These are phyloP conservation scores for Halictus ligatus DNA, from an alignment of 2,888 invertebrate species.

Conservation along the genomic window DNA sequence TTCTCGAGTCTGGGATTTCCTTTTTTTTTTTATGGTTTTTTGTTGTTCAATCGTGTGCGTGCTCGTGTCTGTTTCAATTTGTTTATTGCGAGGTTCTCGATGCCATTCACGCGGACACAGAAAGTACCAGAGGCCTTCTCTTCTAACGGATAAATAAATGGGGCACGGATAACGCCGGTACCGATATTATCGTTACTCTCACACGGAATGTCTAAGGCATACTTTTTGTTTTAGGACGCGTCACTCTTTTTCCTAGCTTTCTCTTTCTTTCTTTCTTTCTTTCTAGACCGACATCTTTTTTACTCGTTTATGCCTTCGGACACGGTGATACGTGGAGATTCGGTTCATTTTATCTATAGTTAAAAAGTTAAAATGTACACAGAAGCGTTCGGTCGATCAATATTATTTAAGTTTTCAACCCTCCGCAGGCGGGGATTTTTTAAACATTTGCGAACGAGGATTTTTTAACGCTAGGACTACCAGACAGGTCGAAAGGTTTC, in stretches of 20 bases:
- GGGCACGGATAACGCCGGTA: conserved; percentile 26
- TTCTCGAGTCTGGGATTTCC: neutral
- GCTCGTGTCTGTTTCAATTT: neutral
- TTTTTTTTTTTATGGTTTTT: neutral
- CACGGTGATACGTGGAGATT: conserved; percentile 43
- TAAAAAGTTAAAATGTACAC: neutral
- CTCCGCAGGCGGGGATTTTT: too few species aligned
- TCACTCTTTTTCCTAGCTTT: conserved; percentile 7
- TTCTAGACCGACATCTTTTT: neutral
- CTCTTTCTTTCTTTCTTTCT: neutral
- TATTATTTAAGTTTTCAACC: too few species aligned
- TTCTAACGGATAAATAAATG: conserved; percentile 34
- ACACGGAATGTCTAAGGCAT: conserved; percentile 69
- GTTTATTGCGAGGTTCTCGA: conserved; percentile 69
- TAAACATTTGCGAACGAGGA: too few species aligned
- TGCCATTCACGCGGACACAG: conserved; percentile 43
- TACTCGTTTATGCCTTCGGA: neutral
- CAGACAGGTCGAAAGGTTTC: neutral
- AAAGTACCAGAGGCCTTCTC: conserved; percentile 56
- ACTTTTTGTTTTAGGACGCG: conserved; percentile 35
- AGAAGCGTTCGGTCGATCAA: neutral
- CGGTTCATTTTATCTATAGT: neutral
- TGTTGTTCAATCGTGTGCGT: neutral
- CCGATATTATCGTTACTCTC: conserved; percentile 54
- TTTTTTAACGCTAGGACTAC: neutral